Evolutionary conservation across 2,888 invertebrate genomes (phyloP), one percentile per base, ranked within the genome.

Genomic region (Micoletzkya japonica): DNA sequence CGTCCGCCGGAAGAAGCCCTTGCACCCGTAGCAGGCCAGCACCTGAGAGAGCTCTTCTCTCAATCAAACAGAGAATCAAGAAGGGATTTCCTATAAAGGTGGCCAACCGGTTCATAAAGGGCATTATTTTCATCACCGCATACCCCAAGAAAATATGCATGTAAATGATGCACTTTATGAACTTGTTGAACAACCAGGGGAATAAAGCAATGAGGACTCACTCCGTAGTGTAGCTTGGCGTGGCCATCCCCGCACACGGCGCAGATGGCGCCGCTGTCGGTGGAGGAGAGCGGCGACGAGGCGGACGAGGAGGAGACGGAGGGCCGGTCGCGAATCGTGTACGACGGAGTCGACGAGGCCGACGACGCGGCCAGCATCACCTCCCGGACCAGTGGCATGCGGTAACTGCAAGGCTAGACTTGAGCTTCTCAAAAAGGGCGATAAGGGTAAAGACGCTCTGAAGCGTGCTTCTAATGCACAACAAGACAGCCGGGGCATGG

Each of bases 241-340:
- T 75, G 77, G 44, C 76, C 78, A 72, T 83, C 83, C n/a, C 83
- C 83, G 70, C 83, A 83, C 3, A 83, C 83, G 4, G 83, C 83
- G 70, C 83, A 83, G 50, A 79, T 81, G 3, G 77, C 79, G 20
- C 81, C 81, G 20, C 75, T 74, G 14, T 57, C 24, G 44, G 32
- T 56, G 10, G 61, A 49, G 24, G 50, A 26, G 1, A 34, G 7
- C 0, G 63, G 58, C 2, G 58, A 32, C 10, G 54, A 52, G 4
- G 49, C 49, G 61, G 72, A 73, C 30, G 66, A 71, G 10, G 71
- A 70, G 0, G 71, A 71, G 6, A 26, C 28, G 26, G 59, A 49
- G 34, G 59, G 70, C 4, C 52, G 52, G 37, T 66, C 64, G 28
- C 58, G 32, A 28, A 74, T 74, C 0, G 74, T 69, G 63, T 74